Evolutionary conservation across 2,888 invertebrate genomes (phyloP), one percentile per base, ranked within the genome.

Genomic region (Ellobium chinense): DNA sequence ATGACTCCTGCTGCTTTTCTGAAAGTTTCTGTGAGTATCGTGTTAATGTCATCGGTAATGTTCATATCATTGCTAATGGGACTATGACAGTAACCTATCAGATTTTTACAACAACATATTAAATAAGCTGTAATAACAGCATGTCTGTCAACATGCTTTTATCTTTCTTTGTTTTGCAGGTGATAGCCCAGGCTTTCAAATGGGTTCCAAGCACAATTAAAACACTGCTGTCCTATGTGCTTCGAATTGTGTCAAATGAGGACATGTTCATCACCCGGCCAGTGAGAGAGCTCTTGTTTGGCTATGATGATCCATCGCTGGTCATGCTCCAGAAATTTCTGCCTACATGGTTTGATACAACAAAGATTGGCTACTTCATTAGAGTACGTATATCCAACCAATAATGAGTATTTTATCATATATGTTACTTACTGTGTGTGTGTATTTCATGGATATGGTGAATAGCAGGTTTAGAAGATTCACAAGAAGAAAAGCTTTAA

Each of bases 271-370:
- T 88, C 75, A 86, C 82, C 4, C 82, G 87, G 72, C 87, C 87
- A 60, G 85, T 89, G 62, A 84, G 83, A 21, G 90, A 91, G 27
- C 94, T 97, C 0, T 97, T 97, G 89, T 95, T 96, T 1, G 97
- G 97, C 0, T 97, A 97, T 90, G 94, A 94, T 0, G 97, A 97
- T 91, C 93, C 95, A 0, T 92, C 97, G 74, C 94, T 97, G 58
- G 81, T 83, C 79, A 94, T 85, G 4, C 85, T 88, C 9, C 82
- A 87, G 31, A 75, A 27, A 0, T 31, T 90, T 7, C 83, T 83
- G 56, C 88, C 88, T 3, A 58, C 80, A 7, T 88, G 87, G 88
- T 89, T 91, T 80, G 87, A 89, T 75, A 89, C 89, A 21, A 88
- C 88, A 70, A 81, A 81, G 24, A 87, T 90, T 74, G 91, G 89